Evolutionary conservation across 2,888 invertebrate genomes (phyloP).

Genomic region (Eristalinus sepulchralis): DNA sequence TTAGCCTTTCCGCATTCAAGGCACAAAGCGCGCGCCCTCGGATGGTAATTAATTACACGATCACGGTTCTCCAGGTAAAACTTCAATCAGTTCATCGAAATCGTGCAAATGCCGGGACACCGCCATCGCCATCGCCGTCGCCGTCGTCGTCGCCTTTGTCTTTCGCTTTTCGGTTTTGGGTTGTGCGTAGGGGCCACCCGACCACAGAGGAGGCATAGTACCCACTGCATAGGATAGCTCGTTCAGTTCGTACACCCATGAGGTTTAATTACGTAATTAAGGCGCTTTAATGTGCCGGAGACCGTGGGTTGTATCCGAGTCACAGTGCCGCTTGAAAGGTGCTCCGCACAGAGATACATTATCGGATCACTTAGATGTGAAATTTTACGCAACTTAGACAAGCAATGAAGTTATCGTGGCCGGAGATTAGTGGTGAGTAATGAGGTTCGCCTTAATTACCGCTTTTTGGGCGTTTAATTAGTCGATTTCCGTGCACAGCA

Average conservation of each 20-base stretch:
- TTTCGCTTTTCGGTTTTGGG: not conserved
- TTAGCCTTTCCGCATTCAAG: constrained; percentile 24
- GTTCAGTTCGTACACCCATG: not conserved
- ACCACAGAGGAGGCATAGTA: too few species aligned
- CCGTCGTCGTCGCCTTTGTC: not conserved
- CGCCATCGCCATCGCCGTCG: not conserved
- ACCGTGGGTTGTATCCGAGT: not conserved
- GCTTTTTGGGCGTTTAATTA: constrained; percentile 7
- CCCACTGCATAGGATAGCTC: too few species aligned
- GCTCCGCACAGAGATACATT: constrained; percentile 5
- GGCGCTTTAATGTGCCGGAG: constrained; percentile 40
- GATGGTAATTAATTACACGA: constrained; percentile 63
- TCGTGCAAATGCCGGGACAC: constrained; percentile 42
- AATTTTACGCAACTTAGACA: constrained; percentile 28
- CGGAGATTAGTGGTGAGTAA: constrained; percentile 9
- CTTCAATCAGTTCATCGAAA: constrained; percentile 63
- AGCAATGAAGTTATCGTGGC: constrained; percentile 16
- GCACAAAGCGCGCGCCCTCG: constrained; percentile 28
- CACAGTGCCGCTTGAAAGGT: not conserved
- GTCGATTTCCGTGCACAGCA: not conserved
- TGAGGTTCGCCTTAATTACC: constrained; percentile 19
- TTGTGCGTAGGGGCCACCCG: constrained; percentile 29
- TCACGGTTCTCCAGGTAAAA: constrained; percentile 41
- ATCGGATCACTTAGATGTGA: constrained; percentile 19
- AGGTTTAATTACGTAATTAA: constrained; percentile 60